phyloP scores from a whole-genome alignment of 2,888 invertebrate species.

The Perizoma affinitatum region DNA sequence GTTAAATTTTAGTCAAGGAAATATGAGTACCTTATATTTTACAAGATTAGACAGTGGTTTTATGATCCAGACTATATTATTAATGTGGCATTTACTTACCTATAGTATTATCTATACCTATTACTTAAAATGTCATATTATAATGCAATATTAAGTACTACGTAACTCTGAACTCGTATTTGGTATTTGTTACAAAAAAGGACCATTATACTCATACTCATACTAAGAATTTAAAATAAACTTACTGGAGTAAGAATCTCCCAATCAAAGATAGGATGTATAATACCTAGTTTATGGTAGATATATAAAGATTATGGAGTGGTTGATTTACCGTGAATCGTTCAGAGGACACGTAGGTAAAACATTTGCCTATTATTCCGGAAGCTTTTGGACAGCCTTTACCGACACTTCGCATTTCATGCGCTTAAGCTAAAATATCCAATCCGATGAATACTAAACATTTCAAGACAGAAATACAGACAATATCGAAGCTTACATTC shows the following conservation, averaged over 20 bases:
- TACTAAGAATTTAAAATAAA: constrained; percentile 70
- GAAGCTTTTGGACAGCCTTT: no score
- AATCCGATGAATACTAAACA: no score
- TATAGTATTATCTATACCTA: constrained; percentile 40
- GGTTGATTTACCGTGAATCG: no score
- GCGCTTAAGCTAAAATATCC: no score
- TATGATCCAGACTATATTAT: constrained; percentile 8
- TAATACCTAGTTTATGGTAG: neutral
- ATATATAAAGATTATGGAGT: no score
- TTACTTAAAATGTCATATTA: constrained; percentile 48
- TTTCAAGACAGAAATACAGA: no score
- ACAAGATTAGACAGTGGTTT: constrained; percentile 3
- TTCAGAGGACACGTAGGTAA: no score
- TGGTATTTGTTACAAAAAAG: constrained; percentile 78
- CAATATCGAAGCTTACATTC: no score
- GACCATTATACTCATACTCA: no score
- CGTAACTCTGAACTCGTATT: constrained; percentile 64
- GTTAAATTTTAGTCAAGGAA: no score
- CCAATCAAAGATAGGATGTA: neutral
- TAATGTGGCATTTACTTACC: constrained; percentile 14
- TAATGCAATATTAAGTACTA: constrained; percentile 58
- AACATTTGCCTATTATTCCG: no score
- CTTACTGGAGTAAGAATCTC: constrained; percentile 13
- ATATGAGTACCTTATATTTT: neutral
- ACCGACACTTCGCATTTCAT: no score